phyloP scores from a whole-genome alignment of 35 echinoderm and acorn worm genomes.

The Ophioderma brevispina region DNA sequence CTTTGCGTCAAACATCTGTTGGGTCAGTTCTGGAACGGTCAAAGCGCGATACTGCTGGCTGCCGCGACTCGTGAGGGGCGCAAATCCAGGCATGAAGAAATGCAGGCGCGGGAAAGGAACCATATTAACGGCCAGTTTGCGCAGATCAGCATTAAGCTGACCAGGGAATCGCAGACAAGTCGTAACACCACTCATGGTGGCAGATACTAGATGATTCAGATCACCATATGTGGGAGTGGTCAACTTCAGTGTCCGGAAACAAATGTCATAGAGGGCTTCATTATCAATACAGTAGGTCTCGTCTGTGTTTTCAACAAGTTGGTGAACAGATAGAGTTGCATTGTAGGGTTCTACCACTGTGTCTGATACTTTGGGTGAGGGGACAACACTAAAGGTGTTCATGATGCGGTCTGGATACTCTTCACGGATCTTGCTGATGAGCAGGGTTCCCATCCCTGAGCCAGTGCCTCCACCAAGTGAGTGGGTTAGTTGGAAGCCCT shows the following conservation, averaged over 20 bases:
- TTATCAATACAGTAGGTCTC: constrained; percentile 83
- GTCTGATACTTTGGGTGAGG: constrained; percentile 94
- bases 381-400: constrained; percentile 93
- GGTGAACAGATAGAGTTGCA: constrained; percentile 94
- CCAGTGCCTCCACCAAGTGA: constrained; percentile 69
- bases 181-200: too few species aligned
- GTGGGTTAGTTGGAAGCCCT: constrained; percentile 73
- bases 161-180: constrained; percentile 81
- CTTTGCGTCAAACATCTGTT: too few species aligned
- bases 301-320: constrained; percentile 96
- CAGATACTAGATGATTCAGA: constrained; percentile 92
- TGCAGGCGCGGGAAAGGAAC: constrained; percentile 84
- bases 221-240: constrained; percentile 91
- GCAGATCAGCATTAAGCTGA: constrained; percentile 76
- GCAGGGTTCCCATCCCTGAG: constrained; percentile 81
- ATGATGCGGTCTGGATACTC: constrained; percentile 96
- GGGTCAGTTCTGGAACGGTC: too few species aligned
- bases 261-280: constrained; percentile 92
- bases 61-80: too few species aligned
- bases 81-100: constrained; percentile 93
- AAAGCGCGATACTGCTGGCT: too few species aligned
- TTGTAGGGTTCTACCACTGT: constrained; percentile 98
- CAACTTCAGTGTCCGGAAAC: constrained; percentile 85
- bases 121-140: too few species aligned
- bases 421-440: constrained; percentile 89